Evolutionary conservation across 1,140 invertebrate species (phyloP), one percentile per base, ranked within the genome.

Genomic region (Euborellia annulipes): DNA sequence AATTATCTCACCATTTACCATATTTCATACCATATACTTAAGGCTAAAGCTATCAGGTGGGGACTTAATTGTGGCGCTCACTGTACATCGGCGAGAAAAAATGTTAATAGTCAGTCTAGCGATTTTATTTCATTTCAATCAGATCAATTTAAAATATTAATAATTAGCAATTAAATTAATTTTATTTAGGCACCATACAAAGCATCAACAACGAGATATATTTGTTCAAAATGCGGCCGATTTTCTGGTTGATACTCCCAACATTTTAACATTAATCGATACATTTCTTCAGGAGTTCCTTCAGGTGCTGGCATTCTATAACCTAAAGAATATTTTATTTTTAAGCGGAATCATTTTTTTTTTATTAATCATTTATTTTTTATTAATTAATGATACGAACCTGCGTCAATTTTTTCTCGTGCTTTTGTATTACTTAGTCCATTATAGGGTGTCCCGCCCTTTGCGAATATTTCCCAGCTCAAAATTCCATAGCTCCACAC

Each of bases 401-500:
- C 88, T 57, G 78, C 70, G 64, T 95, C 90, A 51, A 96, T 92
- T 69, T 88, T 88, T 66, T 94, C 88, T 52, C 90, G 70, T 1
- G 89, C 88, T 62, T 88, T 79, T 18, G 84, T 82, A 66, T 94
- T 94, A 40, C 79, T 86, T 71, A 92, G 78, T n/a, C 91, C 92
- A 32, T 79, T 79, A 58, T 96, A 97, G 0, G 93, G 93, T 46
- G 85, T 91, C 50, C 82, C 81, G 8, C 93, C 93, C 61, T 80
- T 79, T 0, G 89, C 86, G 67, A 95, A 96, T 57, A 97, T 89
- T 67, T 97, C 93, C 91, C 92, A 97, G 70, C 87, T 83, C 32
- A 98, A 66, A 48, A 98, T 85, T 16, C 92, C 92, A 63, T 90
- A 98, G 58, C 89, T 94, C 92, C 93, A 97, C n/a, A 96, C 89